Conservation (phyloP, 2,113 vertebrate genomes). For the Dicaeum eximium region DNA sequence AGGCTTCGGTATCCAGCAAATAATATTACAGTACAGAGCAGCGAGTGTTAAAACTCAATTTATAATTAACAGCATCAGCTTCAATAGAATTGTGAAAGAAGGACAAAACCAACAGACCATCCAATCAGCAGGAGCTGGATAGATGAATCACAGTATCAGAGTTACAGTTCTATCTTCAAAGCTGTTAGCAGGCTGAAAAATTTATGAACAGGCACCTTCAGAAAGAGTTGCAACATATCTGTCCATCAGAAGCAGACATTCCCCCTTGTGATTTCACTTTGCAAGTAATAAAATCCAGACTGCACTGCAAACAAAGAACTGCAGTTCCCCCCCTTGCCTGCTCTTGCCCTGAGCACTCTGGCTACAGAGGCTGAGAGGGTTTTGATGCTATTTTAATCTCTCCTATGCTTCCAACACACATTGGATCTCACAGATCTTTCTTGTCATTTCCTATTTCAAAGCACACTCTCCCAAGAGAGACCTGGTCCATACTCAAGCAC, state of each 20-base stretch:
- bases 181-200: not conserved
- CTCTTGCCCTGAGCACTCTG: not conserved
- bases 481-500: not conserved
- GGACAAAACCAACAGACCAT: not conserved
- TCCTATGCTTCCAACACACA: not conserved
- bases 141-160: not conserved
- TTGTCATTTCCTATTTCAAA: not conserved
- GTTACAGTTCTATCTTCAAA: not conserved
- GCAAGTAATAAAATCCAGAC: conserved; percentile 46
- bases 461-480: not conserved
- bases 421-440: not conserved
- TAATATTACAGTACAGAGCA: not conserved
- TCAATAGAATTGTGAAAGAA: not conserved
- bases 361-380: not conserved
- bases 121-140: not conserved
- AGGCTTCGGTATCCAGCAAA: not conserved
- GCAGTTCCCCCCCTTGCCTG: not conserved
- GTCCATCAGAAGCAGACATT: conserved; percentile 13
- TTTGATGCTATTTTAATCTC: not conserved
- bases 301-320: not conserved
- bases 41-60: not conserved
- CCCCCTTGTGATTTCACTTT: not conserved
- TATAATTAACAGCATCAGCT: not conserved
- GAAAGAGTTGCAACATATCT: not conserved
- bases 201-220: not conserved